Evolutionary conservation across 2,888 invertebrate genomes (phyloP).

Genomic region (Amblyteles armatorius): DNA sequence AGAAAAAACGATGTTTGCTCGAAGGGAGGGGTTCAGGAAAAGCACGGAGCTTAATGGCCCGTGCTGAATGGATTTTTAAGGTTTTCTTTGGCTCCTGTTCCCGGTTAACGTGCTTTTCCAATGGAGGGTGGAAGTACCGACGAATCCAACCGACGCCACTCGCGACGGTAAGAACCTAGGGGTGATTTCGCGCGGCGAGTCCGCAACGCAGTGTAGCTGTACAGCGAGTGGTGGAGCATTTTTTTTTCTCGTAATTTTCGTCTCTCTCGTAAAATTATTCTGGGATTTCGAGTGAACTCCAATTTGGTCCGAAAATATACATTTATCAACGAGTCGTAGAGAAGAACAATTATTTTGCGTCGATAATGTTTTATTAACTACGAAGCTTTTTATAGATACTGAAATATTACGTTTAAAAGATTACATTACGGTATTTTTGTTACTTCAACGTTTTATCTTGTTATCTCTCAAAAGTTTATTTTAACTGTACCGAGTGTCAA

Average conservation of each 20-base stretch:
- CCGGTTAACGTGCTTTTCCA: slow-evolving; percentile 67
- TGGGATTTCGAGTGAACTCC: too few relatives aligned
- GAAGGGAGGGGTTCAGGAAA: slow-evolving; percentile 47
- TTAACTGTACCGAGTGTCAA: too few relatives aligned
- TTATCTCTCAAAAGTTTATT: too few relatives aligned
- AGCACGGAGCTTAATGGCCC: slow-evolving; percentile 76
- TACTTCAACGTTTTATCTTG: neutral
- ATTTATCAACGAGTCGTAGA: too few relatives aligned
- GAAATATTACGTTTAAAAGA: too few relatives aligned
- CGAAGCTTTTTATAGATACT: too few relatives aligned
- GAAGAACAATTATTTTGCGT: too few relatives aligned
- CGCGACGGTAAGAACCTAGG: slow-evolving; percentile 52
- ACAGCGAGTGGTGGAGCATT: neutral
- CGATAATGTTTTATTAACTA: too few relatives aligned
- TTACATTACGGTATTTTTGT: too few relatives aligned
- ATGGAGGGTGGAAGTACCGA: slow-evolving; percentile 56
- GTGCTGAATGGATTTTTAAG: slow-evolving; percentile 81
- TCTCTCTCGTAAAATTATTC: too few relatives aligned
- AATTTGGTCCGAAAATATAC: too few relatives aligned
- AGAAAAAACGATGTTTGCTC: slow-evolving; percentile 52
- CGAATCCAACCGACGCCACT: slow-evolving; percentile 38
- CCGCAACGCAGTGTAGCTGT: neutral
- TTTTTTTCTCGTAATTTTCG: neutral
- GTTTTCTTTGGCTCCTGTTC: slow-evolving; percentile 72
- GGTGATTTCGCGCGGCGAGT: slow-evolving; percentile 55